These are phyloP conservation scores for Oncorhynchus mykiss DNA, from an alignment of 2,113 vertebrate genomes.

Conservation along the genomic window DNA sequence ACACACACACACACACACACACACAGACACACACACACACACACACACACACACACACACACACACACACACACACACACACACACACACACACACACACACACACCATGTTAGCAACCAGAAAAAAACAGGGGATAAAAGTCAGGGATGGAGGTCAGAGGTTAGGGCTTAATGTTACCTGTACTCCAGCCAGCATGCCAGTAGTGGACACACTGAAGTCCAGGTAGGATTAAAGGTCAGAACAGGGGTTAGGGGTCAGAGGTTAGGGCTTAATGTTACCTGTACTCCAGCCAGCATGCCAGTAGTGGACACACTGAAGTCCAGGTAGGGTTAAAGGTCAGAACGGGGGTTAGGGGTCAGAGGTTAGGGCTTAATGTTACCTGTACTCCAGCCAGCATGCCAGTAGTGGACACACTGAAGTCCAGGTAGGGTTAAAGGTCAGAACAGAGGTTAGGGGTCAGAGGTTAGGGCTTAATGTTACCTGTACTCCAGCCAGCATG, in stretches of 20 bases:
- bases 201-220: conserved; percentile 56
- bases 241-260: too few relatives aligned
- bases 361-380: conserved; percentile 57
- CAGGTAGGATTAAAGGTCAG: too few relatives aligned
- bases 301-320: conserved; percentile 56
- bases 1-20: not conserved
- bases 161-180: conserved; percentile 72
- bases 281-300: conserved; percentile 98
- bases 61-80: too few relatives aligned
- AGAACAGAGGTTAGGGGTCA: not conserved
- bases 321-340: too few relatives aligned
- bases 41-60: too few relatives aligned
- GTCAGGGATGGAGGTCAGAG: not conserved
- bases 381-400: conserved; percentile 98
- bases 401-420: conserved; percentile 98
- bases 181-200: conserved; percentile 97
- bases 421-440: conserved; percentile 76
- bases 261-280: conserved; percentile 65
- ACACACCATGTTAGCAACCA: too few relatives aligned
- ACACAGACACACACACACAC: too few relatives aligned
- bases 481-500: conserved; percentile 99
- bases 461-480: conserved; percentile 47
- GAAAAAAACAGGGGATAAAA: too few relatives aligned
- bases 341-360: too few relatives aligned
- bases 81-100: too few relatives aligned